Conservation (phyloP, 2,797 vertebrate species). For the Brachymystax lenok region DNA sequence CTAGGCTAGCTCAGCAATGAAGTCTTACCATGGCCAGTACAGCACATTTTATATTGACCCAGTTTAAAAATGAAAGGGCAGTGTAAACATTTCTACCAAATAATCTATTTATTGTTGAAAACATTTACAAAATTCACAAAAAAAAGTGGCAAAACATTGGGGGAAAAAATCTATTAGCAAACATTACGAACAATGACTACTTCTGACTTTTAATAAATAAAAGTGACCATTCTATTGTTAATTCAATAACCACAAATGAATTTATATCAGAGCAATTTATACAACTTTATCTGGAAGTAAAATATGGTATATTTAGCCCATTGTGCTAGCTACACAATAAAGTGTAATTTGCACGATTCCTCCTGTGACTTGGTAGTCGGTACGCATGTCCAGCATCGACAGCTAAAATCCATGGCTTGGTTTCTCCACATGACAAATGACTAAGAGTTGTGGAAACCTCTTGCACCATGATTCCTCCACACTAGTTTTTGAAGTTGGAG, state of each 20-base stretch:
- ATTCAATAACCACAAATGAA: neutral
- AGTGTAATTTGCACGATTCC: neutral
- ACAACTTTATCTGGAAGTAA: neutral
- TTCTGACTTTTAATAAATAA: neutral
- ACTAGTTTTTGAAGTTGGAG: neutral
- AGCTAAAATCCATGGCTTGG: neutral
- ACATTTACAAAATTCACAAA: neutral
- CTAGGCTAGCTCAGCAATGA: neutral
- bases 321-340: neutral
- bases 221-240: neutral
- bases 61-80: neutral
- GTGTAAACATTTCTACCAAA: neutral
- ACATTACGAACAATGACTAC: neutral
- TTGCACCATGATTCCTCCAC: neutral
- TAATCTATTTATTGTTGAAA: neutral
- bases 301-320: neutral
- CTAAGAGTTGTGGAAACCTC: neutral
- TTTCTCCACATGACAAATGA: neutral
- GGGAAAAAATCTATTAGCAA: too few relatives aligned
- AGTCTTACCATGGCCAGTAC: neutral
- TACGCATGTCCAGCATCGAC: neutral
- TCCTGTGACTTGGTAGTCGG: neutral
- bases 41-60: neutral
- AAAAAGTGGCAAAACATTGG: neutral
- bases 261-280: neutral